A percentile compares a stretch with the other conserved stretches of the same genome.
These are phyloP conservation scores for Hydrotaea cyrtoneurina DNA, from an alignment of 2,888 invertebrate species.

Conservation along the genomic window DNA sequence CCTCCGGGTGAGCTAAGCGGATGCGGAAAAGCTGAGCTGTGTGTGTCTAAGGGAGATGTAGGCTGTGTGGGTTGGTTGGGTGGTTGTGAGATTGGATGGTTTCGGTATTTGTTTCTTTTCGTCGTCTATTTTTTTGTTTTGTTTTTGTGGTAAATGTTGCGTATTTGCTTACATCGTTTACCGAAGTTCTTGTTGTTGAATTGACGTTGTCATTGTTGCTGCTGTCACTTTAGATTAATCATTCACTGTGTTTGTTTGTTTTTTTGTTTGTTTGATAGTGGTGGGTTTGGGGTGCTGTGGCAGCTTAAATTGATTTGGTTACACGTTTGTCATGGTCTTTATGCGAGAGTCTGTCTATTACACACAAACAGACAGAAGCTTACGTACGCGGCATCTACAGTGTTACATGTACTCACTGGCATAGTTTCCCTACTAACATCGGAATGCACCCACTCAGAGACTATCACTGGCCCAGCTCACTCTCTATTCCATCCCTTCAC, in stretches of 20 bases:
- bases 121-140: not conserved
- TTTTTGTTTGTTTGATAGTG: too few relatives aligned
- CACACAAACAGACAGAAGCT: not conserved
- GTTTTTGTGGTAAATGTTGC: slow-evolving; percentile 20
- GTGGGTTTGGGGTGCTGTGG: not conserved
- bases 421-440: not conserved
- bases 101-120: not conserved
- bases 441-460: not conserved
- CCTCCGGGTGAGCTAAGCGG: not conserved
- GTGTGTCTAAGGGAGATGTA: not conserved
- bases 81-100: not conserved
- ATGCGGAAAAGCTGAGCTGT: not conserved
- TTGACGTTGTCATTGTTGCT: slow-evolving; percentile 33
- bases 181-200: slow-evolving; percentile 4
- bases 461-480: not conserved
- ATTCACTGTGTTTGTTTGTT: slow-evolving; percentile 18
- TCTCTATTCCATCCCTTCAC: not conserved
- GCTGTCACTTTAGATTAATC: slow-evolving; percentile 57
- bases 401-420: not conserved
- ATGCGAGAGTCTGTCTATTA: not conserved
- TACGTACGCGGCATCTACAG: not conserved
- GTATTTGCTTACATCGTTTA: slow-evolving; percentile 47
- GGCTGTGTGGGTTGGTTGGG: not conserved
- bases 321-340: slow-evolving; percentile 6
- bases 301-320: slow-evolving; percentile 29